Base-by-base conservation (phyloP, 2,888 invertebrate genomes). In the Minunthozetes semirufus region DNA sequence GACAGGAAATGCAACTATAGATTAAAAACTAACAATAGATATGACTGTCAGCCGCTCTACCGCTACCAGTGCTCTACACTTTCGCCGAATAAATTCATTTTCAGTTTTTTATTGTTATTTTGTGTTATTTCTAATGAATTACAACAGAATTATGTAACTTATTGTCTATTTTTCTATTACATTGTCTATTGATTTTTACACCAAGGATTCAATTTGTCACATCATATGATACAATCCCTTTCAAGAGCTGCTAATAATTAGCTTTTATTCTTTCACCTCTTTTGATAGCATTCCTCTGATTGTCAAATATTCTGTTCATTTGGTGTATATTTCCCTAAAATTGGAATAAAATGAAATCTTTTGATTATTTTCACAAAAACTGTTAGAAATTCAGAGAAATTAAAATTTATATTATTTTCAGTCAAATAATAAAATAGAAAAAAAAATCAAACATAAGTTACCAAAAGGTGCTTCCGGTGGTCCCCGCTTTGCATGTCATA, bases 161-260 rank as follows among this genome's bases (percentile, higher is more conserved):
- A 38, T 66, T 66, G 66, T 66, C 25, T 38, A 38, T 66, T 38
- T 33, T 33, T 66, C 17, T 8, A 33, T 33, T 33, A 33, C 33
- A 33, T 8, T 8, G 33, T 33, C 3, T 8, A 33, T 8, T 8
- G 33, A 33, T 19, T 38, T 66, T 29, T 25, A 66, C 27, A 59
- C 33, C 66, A 66, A 66, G 66, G 66, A 66, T 66, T 66, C 66
- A 29, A 63, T 63, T 63, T 63, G 56, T 56, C 25, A 13, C 38
- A 29, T 56, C 25, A 13, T 66, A 29, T 38, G 17, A 66, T 66
- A 66, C 38, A 38, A n/a, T 13, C 33, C 19, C n/a, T n/a, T n/a
- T 33, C 33, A 33, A 19, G 38, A n/a, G 38, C 66, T 38, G 38
- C 17, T 33, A 66, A 38, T 66, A 38, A 1, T 59, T 11, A 4